Evolutionary conservation across 2,113 vertebrate genomes (phyloP).

Genomic region (Indicator indicator): DNA sequence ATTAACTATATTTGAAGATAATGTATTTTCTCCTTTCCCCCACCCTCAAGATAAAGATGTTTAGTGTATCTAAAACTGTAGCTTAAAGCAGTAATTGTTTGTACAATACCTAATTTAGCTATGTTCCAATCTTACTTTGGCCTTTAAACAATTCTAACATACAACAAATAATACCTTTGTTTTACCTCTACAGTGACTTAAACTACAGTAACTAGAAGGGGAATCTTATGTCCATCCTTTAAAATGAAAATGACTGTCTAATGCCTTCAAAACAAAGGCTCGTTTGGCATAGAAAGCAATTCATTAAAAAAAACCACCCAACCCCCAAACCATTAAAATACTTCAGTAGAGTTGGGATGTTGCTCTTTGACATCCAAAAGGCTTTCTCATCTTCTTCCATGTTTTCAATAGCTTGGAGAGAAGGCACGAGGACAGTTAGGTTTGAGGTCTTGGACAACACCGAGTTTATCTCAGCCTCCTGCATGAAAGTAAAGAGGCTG

Average conservation of each 20-base stretch:
- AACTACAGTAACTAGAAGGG: background rate
- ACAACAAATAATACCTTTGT: background rate
- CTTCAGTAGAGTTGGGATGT: constrained; percentile 86
- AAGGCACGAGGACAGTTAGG: constrained; percentile 88
- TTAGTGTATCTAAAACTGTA: background rate
- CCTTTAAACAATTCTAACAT: background rate
- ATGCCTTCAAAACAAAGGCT: background rate
- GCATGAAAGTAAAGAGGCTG: background rate
- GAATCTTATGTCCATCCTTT: background rate
- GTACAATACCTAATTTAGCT: background rate
- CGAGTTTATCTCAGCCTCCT: constrained; percentile 78
- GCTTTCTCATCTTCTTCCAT: constrained; percentile 82
- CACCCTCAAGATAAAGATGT: background rate
- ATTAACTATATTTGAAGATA: constrained; percentile 26
- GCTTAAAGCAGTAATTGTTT: background rate
- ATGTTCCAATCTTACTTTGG: background rate
- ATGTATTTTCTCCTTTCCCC: background rate
- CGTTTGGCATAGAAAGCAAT: background rate
- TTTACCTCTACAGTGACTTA: background rate
- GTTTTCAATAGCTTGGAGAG: constrained; percentile 76
- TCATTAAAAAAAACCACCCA: background rate
- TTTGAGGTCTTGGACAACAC: constrained; percentile 77
- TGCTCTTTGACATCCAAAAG: constrained; percentile 84
- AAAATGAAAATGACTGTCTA: background rate
- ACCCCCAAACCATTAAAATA: background rate